phyloP scores from a whole-genome alignment of 1,140 invertebrate genomes.

The Trichonephila clavata region DNA sequence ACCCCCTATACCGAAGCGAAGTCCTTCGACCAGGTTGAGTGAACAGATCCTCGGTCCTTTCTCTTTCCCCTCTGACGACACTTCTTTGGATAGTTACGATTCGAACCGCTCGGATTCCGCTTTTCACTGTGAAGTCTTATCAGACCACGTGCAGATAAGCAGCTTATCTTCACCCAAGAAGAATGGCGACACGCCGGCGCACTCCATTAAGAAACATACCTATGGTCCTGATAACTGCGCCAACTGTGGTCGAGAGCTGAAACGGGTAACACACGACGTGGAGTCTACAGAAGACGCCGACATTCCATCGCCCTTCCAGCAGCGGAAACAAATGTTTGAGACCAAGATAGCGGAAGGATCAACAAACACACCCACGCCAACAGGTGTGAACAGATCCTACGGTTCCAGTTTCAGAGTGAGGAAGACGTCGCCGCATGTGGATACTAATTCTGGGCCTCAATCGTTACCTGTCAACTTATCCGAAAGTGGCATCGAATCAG shows the following conservation, averaged over 20 bases:
- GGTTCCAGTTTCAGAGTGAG: neutral
- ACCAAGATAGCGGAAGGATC: neutral
- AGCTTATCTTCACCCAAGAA: slow-evolving; percentile 30
- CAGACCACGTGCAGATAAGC: slow-evolving; percentile 12
- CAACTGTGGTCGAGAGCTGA: slow-evolving; percentile 23
- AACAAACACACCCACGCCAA: neutral
- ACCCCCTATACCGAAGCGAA: slow-evolving; percentile 70
- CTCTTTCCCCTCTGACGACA: slow-evolving; percentile 46
- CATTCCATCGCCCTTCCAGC: slow-evolving; percentile 39
- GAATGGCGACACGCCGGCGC: neutral
- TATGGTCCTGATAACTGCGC: slow-evolving; percentile 20
- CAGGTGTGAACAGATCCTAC: neutral
- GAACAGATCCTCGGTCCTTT: slow-evolving; percentile 14
- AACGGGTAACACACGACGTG: neutral
- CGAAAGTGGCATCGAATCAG: neutral
- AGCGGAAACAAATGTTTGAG: slow-evolving; percentile 26
- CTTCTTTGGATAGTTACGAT: slow-evolving; percentile 55
- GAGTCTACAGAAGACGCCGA: neutral
- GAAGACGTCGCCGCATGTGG: neutral
- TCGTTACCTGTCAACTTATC: slow-evolving; percentile 1
- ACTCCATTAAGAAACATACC: neutral
- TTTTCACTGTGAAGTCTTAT: neutral
- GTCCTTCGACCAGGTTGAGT: slow-evolving; percentile 47
- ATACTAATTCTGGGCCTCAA: neutral
- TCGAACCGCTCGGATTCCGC: neutral